phyloP scores from a whole-genome alignment of 2,113 vertebrate species.

The Gopherus flavomarginatus region DNA sequence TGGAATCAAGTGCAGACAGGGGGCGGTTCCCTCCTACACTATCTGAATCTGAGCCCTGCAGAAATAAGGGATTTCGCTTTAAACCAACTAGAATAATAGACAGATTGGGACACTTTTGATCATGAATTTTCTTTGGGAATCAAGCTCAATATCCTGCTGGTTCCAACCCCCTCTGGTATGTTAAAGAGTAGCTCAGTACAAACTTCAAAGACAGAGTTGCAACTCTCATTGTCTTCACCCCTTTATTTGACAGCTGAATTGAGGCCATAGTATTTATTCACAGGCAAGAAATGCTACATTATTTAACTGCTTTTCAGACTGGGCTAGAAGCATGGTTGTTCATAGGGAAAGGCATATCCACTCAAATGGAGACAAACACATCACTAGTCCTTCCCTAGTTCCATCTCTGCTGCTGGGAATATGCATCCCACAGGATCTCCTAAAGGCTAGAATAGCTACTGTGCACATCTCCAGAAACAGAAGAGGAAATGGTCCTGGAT shows the following conservation, averaged over 20 bases:
- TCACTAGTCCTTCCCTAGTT: background rate
- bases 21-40: background rate
- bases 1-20: background rate
- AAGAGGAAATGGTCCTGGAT: background rate
- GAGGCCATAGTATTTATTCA: background rate
- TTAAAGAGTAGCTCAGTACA: background rate
- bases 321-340: background rate
- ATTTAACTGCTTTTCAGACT: background rate
- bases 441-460: background rate
- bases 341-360: background rate
- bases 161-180: background rate
- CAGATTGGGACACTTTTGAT: background rate
- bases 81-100: background rate
- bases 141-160: background rate
- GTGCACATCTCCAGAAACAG: background rate
- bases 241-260: background rate
- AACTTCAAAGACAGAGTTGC: background rate
- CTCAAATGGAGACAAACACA: background rate
- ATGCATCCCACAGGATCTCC: background rate
- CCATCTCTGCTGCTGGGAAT: background rate
- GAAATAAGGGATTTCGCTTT: background rate
- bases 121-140: background rate
- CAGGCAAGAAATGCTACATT: background rate
- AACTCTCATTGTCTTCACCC: background rate
- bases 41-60: background rate